These are phyloP conservation scores for Muraenolepis orangiensis DNA, from an alignment of 2,797 vertebrate genomes.

Conservation along the genomic window DNA sequence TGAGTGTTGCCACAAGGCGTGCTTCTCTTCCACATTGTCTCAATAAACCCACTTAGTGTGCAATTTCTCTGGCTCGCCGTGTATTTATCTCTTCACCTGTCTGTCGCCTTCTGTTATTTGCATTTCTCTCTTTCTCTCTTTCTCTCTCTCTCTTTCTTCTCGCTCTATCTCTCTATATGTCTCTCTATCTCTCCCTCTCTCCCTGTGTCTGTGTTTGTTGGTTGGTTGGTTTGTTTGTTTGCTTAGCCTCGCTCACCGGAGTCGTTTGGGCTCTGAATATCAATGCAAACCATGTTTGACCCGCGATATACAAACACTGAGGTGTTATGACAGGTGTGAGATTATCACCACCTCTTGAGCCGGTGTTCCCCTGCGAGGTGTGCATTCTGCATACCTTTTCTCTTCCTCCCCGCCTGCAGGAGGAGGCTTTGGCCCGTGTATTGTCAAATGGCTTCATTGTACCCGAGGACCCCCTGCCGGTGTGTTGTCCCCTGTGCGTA, in stretches of 20 bases:
- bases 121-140: not conserved
- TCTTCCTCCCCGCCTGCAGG: slow-evolving; percentile 27
- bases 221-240: not conserved
- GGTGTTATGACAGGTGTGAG: slow-evolving; percentile 62
- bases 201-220: not conserved
- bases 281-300: slow-evolving; percentile 41
- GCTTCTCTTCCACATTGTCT: not conserved
- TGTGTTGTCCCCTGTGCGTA: slow-evolving; percentile 3
- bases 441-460: slow-evolving; percentile 38
- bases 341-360: slow-evolving; percentile 48
- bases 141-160: not conserved
- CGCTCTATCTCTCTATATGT: no score
- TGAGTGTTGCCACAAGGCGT: slow-evolving; percentile 30
- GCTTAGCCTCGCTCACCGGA: slow-evolving; percentile 1
- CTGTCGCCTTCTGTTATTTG: not conserved
- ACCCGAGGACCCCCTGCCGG: slow-evolving; percentile 16
- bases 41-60: not conserved
- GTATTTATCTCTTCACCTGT: not conserved
- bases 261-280: slow-evolving; percentile 6
- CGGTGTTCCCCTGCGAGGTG: slow-evolving; percentile 22
- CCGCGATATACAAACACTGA: slow-evolving; percentile 35
- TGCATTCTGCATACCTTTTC: slow-evolving; percentile 20
- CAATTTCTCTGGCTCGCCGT: not conserved
- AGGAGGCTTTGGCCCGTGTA: slow-evolving; percentile 35
- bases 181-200: not conserved